Evolutionary conservation across 1,140 invertebrate genomes (phyloP).

Genomic region (Euwallacea fornicatus): DNA sequence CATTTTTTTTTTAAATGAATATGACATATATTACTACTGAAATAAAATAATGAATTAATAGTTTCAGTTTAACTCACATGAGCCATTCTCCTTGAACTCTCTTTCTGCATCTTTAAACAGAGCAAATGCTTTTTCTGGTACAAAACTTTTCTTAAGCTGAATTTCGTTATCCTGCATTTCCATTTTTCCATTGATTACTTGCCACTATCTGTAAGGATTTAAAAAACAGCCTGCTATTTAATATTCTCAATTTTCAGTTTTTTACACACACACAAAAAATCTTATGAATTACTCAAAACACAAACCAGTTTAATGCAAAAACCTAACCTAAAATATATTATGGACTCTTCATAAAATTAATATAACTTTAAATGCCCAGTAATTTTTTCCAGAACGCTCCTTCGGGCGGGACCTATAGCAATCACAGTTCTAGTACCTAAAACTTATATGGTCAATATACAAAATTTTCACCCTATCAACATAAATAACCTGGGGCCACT

Average conservation of each 20-base stretch:
- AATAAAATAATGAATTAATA: background rate
- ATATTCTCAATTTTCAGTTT: too few species aligned
- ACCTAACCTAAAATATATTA: too few species aligned
- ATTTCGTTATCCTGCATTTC: background rate
- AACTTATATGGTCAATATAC: background rate
- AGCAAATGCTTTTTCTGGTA: slow-evolving; percentile 41
- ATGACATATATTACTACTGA: too few species aligned
- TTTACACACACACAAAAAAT: too few species aligned
- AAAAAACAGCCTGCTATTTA: too few species aligned
- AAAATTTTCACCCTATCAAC: background rate
- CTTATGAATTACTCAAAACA: too few species aligned
- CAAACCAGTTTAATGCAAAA: too few species aligned
- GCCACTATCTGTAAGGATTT: too few species aligned
- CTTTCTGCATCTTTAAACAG: slow-evolving; percentile 39
- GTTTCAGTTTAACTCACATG: slow-evolving; percentile 22
- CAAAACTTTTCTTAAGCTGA: slow-evolving; percentile 30
- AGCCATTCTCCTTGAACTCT: slow-evolving; percentile 31
- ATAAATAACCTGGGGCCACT: slow-evolving; percentile 67
- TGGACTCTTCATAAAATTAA: slow-evolving; percentile 53
- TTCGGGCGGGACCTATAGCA: slow-evolving; percentile 84
- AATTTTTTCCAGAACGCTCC: slow-evolving; percentile 73
- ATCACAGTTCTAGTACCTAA: slow-evolving; percentile 76
- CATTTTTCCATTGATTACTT: too few species aligned
- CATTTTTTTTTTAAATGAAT: too few species aligned
- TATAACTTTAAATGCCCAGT: slow-evolving; percentile 88